Conservation (phyloP, 2,113 vertebrate species). For the Tetraodon nigroviridis region DNA sequence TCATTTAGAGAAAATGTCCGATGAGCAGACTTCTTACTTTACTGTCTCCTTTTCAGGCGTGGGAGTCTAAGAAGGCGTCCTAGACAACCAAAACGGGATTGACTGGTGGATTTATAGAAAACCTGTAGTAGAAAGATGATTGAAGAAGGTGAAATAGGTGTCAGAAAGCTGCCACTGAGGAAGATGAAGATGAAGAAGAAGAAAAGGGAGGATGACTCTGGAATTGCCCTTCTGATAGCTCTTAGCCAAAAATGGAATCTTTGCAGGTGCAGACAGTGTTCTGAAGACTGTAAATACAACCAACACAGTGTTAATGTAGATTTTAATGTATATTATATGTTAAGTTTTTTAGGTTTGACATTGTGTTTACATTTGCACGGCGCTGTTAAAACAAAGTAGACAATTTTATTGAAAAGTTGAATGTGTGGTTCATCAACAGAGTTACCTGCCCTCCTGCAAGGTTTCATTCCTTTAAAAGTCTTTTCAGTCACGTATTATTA, state of each 20-base stretch:
- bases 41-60: slow-evolving; percentile 76
- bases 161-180: slow-evolving; percentile 14
- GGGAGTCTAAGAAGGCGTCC: slow-evolving; percentile 89
- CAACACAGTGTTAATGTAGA: slow-evolving; percentile 41
- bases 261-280: slow-evolving; percentile 20
- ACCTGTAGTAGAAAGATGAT: slow-evolving; percentile 17
- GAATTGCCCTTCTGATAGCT: slow-evolving; percentile 3
- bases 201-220: background rate
- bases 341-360: slow-evolving; percentile 27
- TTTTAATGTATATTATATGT: slow-evolving; percentile 17
- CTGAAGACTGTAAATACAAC: slow-evolving; percentile 41
- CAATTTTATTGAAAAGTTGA: slow-evolving; percentile 24
- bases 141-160: slow-evolving; percentile 19
- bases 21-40: slow-evolving; percentile 8
- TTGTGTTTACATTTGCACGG: slow-evolving; percentile 47
- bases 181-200: slow-evolving; percentile 11
- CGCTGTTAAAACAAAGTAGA: slow-evolving; percentile 35
- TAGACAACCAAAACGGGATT: slow-evolving; percentile 51
- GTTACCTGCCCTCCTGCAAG: slow-evolving; percentile 4
- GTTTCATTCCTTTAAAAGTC: background rate
- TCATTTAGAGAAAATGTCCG: background rate
- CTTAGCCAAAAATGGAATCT: slow-evolving; percentile 5
- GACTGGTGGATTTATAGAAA: slow-evolving; percentile 5
- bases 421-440: slow-evolving; percentile 23
- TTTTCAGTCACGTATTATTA: too few relatives aligned